Evolutionary conservation across 2,113 vertebrate genomes (phyloP).

Genomic region (Cololabis saira): DNA sequence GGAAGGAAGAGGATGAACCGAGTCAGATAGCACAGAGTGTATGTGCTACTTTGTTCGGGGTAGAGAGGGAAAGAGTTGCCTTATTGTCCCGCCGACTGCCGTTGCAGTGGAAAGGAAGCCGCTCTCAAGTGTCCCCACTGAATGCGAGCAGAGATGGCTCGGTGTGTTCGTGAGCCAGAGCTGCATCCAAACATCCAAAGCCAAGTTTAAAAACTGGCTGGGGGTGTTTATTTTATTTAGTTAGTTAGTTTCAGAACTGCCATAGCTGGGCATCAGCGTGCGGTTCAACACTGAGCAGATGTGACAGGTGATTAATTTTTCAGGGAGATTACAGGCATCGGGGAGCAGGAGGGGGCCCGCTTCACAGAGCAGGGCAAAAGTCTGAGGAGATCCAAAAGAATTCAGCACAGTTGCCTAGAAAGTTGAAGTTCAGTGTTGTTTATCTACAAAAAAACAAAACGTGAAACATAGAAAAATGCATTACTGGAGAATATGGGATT

Average conservation of each 20-base stretch:
- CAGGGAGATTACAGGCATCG: conserved; percentile 63
- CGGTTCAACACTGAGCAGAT: conserved; percentile 62
- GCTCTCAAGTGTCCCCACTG: conserved; percentile 66
- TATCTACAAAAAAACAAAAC: background rate
- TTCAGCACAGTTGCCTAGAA: conserved; percentile 13
- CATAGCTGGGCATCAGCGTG: conserved; percentile 56
- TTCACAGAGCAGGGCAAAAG: conserved; percentile 37
- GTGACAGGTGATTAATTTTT: conserved; percentile 82
- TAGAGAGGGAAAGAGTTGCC: conserved; percentile 60
- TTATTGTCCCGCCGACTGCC: conserved; percentile 63
- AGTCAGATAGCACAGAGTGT: conserved; percentile 58
- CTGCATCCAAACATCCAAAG: conserved; percentile 28
- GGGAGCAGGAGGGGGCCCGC: conserved; percentile 27
- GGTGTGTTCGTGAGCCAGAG: conserved; percentile 38
- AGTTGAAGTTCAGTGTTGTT: conserved; percentile 9
- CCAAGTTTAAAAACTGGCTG: conserved; percentile 35
- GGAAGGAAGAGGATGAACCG: conserved; percentile 63
- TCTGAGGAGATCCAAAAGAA: conserved; percentile 49
- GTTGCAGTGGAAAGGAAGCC: conserved; percentile 61
- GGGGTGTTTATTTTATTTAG: conserved; percentile 15
- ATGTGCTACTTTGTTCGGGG: conserved; percentile 57
- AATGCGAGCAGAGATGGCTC: conserved; percentile 56
- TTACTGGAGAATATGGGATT: background rate
- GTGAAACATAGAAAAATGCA: background rate
- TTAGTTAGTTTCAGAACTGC: conserved; percentile 21